These are phyloP conservation scores for Gisinianus flammeolus DNA, from an alignment of 2,888 invertebrate genomes.

Conservation along the genomic window DNA sequence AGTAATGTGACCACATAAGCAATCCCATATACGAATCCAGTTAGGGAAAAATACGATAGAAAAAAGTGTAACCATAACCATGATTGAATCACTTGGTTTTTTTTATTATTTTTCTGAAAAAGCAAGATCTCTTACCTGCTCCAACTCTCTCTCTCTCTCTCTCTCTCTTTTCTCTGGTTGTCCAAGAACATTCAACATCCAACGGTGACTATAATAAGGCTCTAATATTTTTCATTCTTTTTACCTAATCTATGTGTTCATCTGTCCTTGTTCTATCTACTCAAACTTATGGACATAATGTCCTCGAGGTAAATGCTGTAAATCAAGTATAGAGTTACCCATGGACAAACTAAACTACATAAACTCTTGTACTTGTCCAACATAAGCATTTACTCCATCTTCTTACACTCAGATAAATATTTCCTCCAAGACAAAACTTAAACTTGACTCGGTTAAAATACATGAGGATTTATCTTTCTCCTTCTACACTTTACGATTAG, in stretches of 20 bases:
- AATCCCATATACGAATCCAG: too few species aligned
- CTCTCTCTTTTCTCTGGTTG: too few species aligned
- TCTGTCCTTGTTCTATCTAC: conserved; percentile 41
- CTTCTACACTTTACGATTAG: conserved; percentile 32
- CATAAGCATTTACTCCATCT: neutral
- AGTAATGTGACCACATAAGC: too few species aligned
- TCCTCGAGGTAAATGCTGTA: conserved; percentile 29
- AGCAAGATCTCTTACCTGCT: neutral
- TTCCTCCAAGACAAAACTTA: neutral
- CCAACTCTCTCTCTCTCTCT: too few species aligned
- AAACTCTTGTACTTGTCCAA: conserved; percentile 30
- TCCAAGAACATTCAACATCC: neutral
- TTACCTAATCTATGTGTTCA: conserved; percentile 42
- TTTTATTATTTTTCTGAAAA: neutral
- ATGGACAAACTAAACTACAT: neutral
- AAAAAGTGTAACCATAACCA: conserved; percentile 1
- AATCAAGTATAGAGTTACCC: conserved; percentile 44
- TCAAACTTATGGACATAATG: conserved; percentile 40
- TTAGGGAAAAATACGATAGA: too few species aligned
- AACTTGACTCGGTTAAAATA: neutral
- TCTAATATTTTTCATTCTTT: conserved; percentile 43
- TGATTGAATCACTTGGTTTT: conserved; percentile 14
- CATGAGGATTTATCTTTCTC: conserved; percentile 21
- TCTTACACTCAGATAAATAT: neutral
- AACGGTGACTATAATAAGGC: conserved; percentile 39